Evolutionary conservation across 2,888 invertebrate species (phyloP).

Genomic region (Calliopum simillimum): DNA sequence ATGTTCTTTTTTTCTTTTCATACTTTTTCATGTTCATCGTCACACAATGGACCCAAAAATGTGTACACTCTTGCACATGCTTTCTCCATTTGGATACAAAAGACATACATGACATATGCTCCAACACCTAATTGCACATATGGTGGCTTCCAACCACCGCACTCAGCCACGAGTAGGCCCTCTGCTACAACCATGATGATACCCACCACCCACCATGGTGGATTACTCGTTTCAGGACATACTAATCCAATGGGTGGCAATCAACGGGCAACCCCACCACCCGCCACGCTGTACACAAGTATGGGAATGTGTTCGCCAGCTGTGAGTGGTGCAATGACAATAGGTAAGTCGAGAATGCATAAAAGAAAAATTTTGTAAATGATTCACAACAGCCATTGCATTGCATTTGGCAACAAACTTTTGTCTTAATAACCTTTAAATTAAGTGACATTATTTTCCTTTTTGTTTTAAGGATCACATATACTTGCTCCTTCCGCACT

Average conservation of each 20-base stretch:
- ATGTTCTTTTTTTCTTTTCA: no score
- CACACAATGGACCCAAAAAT: conserved; percentile 38
- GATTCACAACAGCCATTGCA: no score
- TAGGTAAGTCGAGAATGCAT: conserved; percentile 54
- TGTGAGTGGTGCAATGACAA: conserved; percentile 59
- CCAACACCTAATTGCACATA: conserved; percentile 63
- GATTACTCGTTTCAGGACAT: conserved; percentile 47
- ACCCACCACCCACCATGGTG: conserved; percentile 56
- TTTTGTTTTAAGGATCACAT: conserved; percentile 54
- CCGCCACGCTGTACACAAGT: conserved; percentile 58
- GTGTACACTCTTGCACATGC: conserved; percentile 34
- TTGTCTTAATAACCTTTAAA: no score
- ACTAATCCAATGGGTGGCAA: conserved; percentile 45
- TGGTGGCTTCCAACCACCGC: conserved; percentile 57
- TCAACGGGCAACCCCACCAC: conserved; percentile 56
- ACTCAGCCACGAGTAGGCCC: conserved; percentile 49
- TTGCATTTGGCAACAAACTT: background rate
- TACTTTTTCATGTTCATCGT: conserved; percentile 49
- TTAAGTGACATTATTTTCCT: background rate
- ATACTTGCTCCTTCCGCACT: conserved; percentile 57
- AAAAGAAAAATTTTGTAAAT: background rate
- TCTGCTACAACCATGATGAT: conserved; percentile 63
- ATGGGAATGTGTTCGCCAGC: conserved; percentile 55
- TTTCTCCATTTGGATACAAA: conserved; percentile 17
- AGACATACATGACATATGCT: conserved; percentile 64